A percentile compares a stretch with the other conserved stretches of the same genome.
phyloP scores from a whole-genome alignment of 1,140 invertebrate species.

The Heterodera carotae region DNA sequence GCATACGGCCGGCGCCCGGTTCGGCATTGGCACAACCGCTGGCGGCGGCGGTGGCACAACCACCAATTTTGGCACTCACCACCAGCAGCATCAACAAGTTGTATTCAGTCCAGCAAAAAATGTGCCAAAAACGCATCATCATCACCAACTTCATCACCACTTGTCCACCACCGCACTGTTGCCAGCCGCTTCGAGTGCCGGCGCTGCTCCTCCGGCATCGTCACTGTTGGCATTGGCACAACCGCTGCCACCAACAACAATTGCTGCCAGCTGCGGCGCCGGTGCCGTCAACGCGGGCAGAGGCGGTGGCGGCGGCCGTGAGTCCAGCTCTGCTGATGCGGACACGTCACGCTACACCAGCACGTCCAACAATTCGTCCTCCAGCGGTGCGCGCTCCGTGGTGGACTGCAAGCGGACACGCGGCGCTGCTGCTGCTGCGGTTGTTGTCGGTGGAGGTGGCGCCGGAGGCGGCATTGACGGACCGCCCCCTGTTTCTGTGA shows the following conservation, averaged over 20 bases:
- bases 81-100: too few species aligned
- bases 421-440: background rate
- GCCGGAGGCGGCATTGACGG: background rate
- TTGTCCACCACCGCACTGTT: too few species aligned
- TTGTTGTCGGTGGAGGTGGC: background rate
- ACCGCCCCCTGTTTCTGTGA: background rate
- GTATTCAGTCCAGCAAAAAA: too few species aligned
- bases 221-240: background rate
- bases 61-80: background rate
- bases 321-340: background rate
- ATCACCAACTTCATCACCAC: slow-evolving; percentile 9
- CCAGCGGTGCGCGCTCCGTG: slow-evolving; percentile 31
- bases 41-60: background rate
- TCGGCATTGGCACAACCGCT: background rate
- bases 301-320: too few species aligned
- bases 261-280: background rate
- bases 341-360: slow-evolving; percentile 39
- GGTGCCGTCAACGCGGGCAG: too few species aligned
- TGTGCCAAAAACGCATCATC: background rate
- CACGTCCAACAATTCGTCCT: slow-evolving; percentile 27
- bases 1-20: background rate
- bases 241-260: background rate
- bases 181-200: too few species aligned
- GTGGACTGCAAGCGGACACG: slow-evolving; percentile 34
- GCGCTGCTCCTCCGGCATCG: too few species aligned